A percentile compares a stretch with the other conserved stretches of the same genome.
Evolutionary conservation across 2,113 vertebrate genomes (phyloP).

Genomic region (Rhynchomys soricoides): DNA sequence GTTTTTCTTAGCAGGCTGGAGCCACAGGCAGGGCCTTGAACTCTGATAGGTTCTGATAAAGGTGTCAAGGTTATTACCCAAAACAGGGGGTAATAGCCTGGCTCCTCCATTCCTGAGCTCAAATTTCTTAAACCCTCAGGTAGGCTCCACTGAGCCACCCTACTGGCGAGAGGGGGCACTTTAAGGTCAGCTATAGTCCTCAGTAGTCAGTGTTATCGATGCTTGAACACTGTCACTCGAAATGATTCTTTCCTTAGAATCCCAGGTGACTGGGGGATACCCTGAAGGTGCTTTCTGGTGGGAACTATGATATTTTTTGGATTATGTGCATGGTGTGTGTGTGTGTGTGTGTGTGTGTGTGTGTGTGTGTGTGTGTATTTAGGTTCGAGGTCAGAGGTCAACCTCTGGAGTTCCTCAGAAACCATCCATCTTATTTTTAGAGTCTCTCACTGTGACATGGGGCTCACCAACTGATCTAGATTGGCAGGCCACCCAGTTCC

Average conservation of each 20-base stretch:
- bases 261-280: background rate
- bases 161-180: too few species aligned
- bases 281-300: background rate
- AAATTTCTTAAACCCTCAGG: background rate
- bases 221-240: background rate
- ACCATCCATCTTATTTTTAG: background rate
- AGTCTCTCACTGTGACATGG: background rate
- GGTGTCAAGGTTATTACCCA: background rate
- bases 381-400: background rate
- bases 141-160: background rate
- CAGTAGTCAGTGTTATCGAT: background rate
- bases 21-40: background rate
- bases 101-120: background rate
- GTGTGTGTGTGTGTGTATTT: background rate
- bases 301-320: background rate
- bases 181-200: background rate
- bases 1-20: background rate
- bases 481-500: background rate
- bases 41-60: background rate
- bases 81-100: background rate
- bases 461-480: background rate
- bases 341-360: background rate
- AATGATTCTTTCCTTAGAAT: background rate
- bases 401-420: background rate
- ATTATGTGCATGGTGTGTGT: background rate